Evolutionary conservation across 2,797 vertebrate species (phyloP), one percentile per base, ranked within the genome.

Genomic region (Propithecus perrieri): DNA sequence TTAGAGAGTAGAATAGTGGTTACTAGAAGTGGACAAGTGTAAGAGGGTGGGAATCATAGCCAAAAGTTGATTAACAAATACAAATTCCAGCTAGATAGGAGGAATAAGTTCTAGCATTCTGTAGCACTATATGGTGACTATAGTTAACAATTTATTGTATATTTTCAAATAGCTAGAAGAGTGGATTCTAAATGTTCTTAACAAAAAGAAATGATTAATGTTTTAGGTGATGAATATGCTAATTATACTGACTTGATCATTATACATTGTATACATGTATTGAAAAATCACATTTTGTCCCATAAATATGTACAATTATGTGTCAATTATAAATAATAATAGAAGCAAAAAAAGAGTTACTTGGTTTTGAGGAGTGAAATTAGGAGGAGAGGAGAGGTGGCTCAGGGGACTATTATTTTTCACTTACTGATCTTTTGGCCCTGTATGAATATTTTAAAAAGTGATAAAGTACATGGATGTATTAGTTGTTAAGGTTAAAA

Each of bases 381-480:
- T 50, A 7, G 33, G 43, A 95, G 75, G 41, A 57, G 48, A 71
- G 7, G 11, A n/a, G 43, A 15, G 12, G 30, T 76, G 80, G 13
- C 65, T 50, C 20, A 81, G 14, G 50, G 30, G 2, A 90, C 50
- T 72, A 5, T n/a, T 83, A 4, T 50, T 86, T 96, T 96, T 61
- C 59, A 38, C 15, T 84, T 84, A 65, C 15, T 84, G 41, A 79
- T 59, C 83, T 41, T 65, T 93, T 79, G 41, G n/a, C 48, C 59
- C n/a, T 89, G 7, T 84, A 72, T 55, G 14, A 86, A 57, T 74
- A 84, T 88, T 93, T 95, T 26, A 35, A 71, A 89, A 89, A 93
- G n/a, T 78, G n/a, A 72, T 87, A 6, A 87, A 78, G 10, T 22
- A 5, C 75, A 5, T 46, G 18, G 26, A 72, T 83, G 18, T 15